phyloP scores from a whole-genome alignment of 2,888 invertebrate genomes.

The Drosophila cognata region DNA sequence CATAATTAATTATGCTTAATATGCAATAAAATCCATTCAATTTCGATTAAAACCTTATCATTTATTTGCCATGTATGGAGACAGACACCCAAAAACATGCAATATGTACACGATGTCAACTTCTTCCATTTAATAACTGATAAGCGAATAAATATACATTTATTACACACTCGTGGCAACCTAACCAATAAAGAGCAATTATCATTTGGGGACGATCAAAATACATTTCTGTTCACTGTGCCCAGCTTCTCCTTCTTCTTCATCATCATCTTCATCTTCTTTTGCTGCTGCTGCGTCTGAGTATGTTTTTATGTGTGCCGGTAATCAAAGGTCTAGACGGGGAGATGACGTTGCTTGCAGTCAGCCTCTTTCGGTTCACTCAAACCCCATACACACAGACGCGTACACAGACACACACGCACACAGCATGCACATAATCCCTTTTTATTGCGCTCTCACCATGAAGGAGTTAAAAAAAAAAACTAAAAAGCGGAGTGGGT shows the following conservation, averaged over 20 bases:
- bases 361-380: slow-evolving; percentile 64
- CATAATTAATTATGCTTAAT: neutral
- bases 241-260: slow-evolving; percentile 27
- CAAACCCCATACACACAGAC: slow-evolving; percentile 22
- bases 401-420: slow-evolving; percentile 24
- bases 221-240: slow-evolving; percentile 43
- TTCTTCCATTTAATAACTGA: slow-evolving; percentile 37
- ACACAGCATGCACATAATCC: slow-evolving; percentile 60
- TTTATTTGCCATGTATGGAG: slow-evolving; percentile 1
- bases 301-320: slow-evolving; percentile 49
- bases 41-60: slow-evolving; percentile 4
- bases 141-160: slow-evolving; percentile 48
- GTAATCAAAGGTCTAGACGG: slow-evolving; percentile 78
- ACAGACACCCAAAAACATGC: neutral
- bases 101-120: neutral
- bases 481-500: slow-evolving; percentile 12
- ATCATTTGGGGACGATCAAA: slow-evolving; percentile 40
- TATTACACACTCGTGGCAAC: slow-evolving; percentile 20
- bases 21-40: neutral
- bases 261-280: slow-evolving; percentile 10
- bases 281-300: slow-evolving; percentile 26
- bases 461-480: slow-evolving; percentile 21
- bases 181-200: slow-evolving; percentile 45
- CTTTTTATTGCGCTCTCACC: slow-evolving; percentile 71
- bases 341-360: slow-evolving; percentile 64